Evolutionary conservation across 2,113 vertebrate species (phyloP).

Genomic region (Corynorhinus townsendii): DNA sequence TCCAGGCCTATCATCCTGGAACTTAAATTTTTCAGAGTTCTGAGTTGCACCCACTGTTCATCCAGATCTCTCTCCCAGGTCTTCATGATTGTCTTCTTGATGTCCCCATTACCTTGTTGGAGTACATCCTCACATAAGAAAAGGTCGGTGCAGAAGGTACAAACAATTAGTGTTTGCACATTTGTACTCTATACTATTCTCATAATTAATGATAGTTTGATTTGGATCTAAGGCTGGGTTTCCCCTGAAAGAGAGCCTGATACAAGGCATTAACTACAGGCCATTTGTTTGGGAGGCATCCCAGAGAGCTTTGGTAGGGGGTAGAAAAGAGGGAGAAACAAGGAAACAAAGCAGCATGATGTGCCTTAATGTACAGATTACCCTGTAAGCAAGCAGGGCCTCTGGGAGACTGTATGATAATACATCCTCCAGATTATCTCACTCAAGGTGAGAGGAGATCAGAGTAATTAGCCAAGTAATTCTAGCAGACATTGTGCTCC

Average conservation of each 20-base stretch:
- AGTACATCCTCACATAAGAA: neutral
- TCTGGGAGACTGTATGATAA: neutral
- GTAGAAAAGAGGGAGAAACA: neutral
- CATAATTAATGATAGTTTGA: neutral
- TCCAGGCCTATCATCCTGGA: no score
- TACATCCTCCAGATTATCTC: neutral
- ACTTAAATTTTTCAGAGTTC: no score
- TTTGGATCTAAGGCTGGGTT: neutral
- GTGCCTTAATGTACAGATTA: no score
- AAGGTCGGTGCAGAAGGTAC: rapidly evolving
- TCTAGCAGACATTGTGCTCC: neutral
- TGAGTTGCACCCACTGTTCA: no score
- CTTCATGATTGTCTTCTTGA: neutral
- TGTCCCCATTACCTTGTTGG: neutral
- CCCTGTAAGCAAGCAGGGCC: neutral
- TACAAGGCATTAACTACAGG: neutral
- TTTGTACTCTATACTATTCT: neutral
- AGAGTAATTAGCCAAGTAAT: neutral
- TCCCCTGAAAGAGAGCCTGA: neutral
- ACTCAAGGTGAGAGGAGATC: neutral
- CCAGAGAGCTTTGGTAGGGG: neutral
- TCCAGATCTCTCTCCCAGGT: neutral
- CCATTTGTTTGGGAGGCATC: neutral
- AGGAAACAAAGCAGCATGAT: rapidly evolving
- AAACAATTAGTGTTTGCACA: neutral